Evolutionary conservation across 2,797 vertebrate species (phyloP), one percentile per base, ranked within the genome.

Genomic region (Clamator glandarius): DNA sequence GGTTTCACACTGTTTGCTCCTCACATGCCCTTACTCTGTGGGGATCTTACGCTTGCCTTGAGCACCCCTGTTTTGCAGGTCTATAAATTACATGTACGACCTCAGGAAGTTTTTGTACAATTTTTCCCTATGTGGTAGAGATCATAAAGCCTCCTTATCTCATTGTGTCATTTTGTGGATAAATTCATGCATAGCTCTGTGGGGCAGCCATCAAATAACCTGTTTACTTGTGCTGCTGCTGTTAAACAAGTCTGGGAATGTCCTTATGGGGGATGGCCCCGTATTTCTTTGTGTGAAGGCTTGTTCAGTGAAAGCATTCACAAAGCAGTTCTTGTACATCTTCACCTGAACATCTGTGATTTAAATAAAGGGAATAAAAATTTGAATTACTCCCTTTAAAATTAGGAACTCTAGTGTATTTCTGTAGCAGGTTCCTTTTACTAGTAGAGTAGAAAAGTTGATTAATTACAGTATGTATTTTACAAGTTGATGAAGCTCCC

Each of bases 81-180:
- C 36, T 91, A 3, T 63, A 79, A 84, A 46, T 81, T 6, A 12
- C 3, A 0, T 11, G 5, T 31, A 0, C 52, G 85, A 55, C 57
- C 57, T 80, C 6, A 0, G 57, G 67, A 70, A 23, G 20, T 14
- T 86, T 89, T 29, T 61, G n/a, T 66, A 35, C 44, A 20, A 3
- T 39, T 90, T 20, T 75, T 61, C 69, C 2, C 0, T 26, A 11
- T 18, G 11, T 57, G 19, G 50, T 55, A 57, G 69, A 55, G 46
- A 41, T 90, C 28, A 33, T 86, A 29, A 88, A 73, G 25, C 39
- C 87, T 92, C 70, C 24, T 74, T 48, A 31, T 42, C 41, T 90
- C 14, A 0, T 20, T 36, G 63, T 57, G 74, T 31, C 21, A 4
- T 94, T 91, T 78, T 17, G 9, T 26, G 83, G 67, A 11, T 79